Base-by-base conservation (phyloP, 92 coral and sea anemone species). In the Siderastrea radians region DNA sequence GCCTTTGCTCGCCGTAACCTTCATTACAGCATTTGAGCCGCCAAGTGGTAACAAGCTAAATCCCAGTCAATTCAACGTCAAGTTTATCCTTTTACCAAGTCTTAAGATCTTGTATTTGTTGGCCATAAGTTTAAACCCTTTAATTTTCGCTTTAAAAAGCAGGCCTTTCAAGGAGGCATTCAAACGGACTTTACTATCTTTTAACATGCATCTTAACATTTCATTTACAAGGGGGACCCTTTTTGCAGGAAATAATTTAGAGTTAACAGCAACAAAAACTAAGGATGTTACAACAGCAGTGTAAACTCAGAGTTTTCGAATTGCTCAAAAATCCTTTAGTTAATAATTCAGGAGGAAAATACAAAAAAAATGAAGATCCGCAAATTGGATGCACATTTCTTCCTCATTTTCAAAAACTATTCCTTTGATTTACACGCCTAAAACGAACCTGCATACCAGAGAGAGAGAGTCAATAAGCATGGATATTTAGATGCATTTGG, bases 81-180 rank as follows among this genome's bases (percentile, higher is more conserved):
- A 72, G 53, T 83, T n/a, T 50, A 61, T 61, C 12, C 80, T 83
- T 9, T 63, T 83, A 13, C 87, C 87, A 4, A 72, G 80, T 38
- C 87, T 83, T 12, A 83, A 83, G 49, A 73, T 83, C 5, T 46
- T 83, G 62, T 55, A 72, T n/a, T 16, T 83, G 43, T 59, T 62
- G n/a, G 87, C 87, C 13, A 74, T 63, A 73, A 48, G 72, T 52
- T 72, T 83, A 14, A 72, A 73, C 62, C 87, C 87, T 12, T 45
- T 83, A 47, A 60, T 83, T 50, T 83, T 3, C 72, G 87, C 87
- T 60, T 48, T 83, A 44, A 83, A 83, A 73, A 83, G 71, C 72
- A 51, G 19, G 52, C 79, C 87, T 43, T 83, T 83, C 63, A 72
- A 63, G 44, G 63, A 38, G 68, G 63, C 64, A 53, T 83, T 83